Evolutionary conservation across 2,888 invertebrate genomes (phyloP).

Genomic region (Ornithoptera priamus): DNA sequence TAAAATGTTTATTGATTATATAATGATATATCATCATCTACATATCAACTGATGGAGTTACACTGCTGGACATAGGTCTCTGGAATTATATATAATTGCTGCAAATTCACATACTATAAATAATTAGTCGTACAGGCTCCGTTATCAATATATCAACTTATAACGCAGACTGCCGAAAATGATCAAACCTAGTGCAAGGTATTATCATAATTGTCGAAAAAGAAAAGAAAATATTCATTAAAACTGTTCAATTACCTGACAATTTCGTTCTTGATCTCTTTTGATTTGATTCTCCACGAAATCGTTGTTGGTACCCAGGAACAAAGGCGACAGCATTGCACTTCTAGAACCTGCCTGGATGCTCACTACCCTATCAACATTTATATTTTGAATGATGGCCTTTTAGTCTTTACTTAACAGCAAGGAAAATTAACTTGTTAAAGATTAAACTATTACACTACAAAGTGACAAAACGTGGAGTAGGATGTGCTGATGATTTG

Average conservation of each 20-base stretch:
- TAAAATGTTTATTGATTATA: neutral
- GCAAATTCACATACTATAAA: neutral
- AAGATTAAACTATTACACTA: too few relatives aligned
- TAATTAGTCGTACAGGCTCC: too few relatives aligned
- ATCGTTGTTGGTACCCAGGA: slow-evolving; percentile 40
- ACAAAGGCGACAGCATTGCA: slow-evolving; percentile 56
- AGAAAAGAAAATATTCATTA: too few relatives aligned
- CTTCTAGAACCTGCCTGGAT: slow-evolving; percentile 54
- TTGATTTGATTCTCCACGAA: slow-evolving; percentile 18
- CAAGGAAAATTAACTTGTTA: too few relatives aligned
- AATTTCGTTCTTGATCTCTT: slow-evolving; percentile 2
- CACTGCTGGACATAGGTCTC: too few relatives aligned
- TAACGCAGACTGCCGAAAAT: neutral
- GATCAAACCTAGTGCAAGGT: neutral
- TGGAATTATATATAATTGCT: neutral
- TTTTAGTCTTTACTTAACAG: too few relatives aligned
- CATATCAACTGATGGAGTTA: too few relatives aligned
- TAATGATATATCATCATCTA: neutral
- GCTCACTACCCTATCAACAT: slow-evolving; percentile 35
- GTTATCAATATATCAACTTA: too few relatives aligned
- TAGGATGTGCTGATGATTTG: too few relatives aligned
- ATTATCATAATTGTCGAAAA: neutral
- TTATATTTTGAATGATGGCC: slow-evolving; percentile 1
- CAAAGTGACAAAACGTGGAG: too few relatives aligned
- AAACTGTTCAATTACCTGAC: slow-evolving; percentile 30